Evolutionary conservation across 1,140 invertebrate species (phyloP), one percentile per base, ranked within the genome.

Genomic region (Drosophila leontia): DNA sequence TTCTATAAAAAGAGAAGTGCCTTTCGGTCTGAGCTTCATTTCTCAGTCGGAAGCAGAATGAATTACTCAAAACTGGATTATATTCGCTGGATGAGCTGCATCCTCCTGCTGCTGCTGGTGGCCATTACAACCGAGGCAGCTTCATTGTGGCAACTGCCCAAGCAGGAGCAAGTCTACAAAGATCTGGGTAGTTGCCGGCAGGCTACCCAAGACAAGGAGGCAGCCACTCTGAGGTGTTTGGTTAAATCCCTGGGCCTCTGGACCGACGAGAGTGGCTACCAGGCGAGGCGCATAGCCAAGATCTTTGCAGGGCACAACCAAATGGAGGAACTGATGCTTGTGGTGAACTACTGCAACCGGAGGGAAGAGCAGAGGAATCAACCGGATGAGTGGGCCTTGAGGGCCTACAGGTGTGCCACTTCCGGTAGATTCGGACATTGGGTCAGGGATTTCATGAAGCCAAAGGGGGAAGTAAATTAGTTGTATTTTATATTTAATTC

Each of bases 381-480:
- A n/a, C 78, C 75, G 12, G 67, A 75, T 35, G 60, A 62, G 29
- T 91, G 90, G 90, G 90, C 90, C 4, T 61, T 59, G 29, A 26
- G 56, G 45, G 88, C 88, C 8, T 91, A 86, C 70, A 62, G 50
- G 9, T 91, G 90, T 32, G 90, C 85, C 53, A 91, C 90, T 12
- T 55, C 80, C 2, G 90, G 90, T 3, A 53, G 64, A 35, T 74
- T 91, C n/a, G 90, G 90, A 0, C 15, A 51, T 53, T 91, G 88
- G 88, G 47, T 91, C 6, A 57, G 45, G 17, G 79, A 83, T 17
- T 91, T 74, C 26, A 51, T 77, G 41, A 51, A 51, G 9, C 42
- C 60, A 29, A 64, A 51, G 12, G 17, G 42, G 5, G 34, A 23
- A 3, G 11, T 17, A 34, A 19, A 3, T 15, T 41, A 15, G 23